These are phyloP conservation scores for Orthosia cruda DNA, from an alignment of 2,888 invertebrate species.

Conservation along the genomic window DNA sequence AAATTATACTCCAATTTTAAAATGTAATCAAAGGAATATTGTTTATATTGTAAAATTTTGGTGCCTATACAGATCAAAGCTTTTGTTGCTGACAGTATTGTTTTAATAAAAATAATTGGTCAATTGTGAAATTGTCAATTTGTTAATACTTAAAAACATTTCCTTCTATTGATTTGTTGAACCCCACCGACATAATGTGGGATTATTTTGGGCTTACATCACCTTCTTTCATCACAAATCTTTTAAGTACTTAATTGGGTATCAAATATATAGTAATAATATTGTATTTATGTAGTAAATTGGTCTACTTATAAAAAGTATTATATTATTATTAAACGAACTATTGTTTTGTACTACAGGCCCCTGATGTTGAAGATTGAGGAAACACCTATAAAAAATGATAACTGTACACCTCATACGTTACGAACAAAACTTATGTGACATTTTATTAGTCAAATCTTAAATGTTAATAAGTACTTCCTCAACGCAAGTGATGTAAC, in stretches of 20 bases:
- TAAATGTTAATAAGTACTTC: conserved; percentile 39
- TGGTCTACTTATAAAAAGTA: conserved; percentile 6
- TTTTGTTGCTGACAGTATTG: conserved; percentile 66
- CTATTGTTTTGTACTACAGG: conserved; percentile 10
- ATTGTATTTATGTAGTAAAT: conserved; percentile 28
- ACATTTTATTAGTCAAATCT: conserved; percentile 52
- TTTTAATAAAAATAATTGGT: conserved; percentile 68
- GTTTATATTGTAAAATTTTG: conserved; percentile 43
- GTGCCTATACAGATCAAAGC: conserved; percentile 42
- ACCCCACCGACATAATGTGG: conserved; percentile 78
- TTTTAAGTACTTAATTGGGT: conserved; percentile 33
- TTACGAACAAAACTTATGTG: conserved; percentile 20
- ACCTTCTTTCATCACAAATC: conserved; percentile 36
- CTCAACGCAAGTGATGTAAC: conserved; percentile 59
- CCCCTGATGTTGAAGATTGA: not conserved
- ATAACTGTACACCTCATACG: not conserved
- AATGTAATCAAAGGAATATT: conserved; percentile 17
- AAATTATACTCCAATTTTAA: conserved; percentile 29
- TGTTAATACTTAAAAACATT: conserved; percentile 65
- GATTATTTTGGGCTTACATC: conserved; percentile 65
- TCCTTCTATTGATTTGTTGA: conserved; percentile 66
- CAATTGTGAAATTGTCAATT: conserved; percentile 83
- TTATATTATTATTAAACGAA: not conserved
- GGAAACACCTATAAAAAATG: not conserved
- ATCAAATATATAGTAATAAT: not conserved